Evolutionary conservation across 2,113 vertebrate genomes (phyloP).

Genomic region (Colaptes auratus): DNA sequence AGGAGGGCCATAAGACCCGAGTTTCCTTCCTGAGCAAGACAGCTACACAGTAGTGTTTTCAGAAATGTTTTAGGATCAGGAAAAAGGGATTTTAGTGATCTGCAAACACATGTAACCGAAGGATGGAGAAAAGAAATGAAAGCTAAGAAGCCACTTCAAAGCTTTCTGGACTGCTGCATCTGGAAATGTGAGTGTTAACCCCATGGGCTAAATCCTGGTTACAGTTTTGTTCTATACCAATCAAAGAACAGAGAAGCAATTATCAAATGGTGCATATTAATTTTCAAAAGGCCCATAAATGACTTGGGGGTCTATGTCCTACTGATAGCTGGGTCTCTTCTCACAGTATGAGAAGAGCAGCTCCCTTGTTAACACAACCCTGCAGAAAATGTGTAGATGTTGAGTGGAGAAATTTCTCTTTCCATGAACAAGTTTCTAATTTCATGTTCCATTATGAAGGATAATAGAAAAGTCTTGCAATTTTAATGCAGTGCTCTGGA

Average conservation of each 20-base stretch:
- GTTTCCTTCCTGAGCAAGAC: neutral
- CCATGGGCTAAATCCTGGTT: neutral
- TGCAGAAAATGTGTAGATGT: neutral
- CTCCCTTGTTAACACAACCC: neutral
- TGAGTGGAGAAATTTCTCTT: conserved; percentile 34
- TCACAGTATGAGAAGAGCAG: neutral
- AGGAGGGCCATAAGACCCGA: neutral
- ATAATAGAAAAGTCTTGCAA: conserved; percentile 74
- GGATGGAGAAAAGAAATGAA: neutral
- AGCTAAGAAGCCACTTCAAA: neutral
- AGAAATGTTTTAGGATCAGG: neutral
- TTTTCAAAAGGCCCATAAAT: conserved; percentile 39
- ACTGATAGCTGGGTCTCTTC: neutral
- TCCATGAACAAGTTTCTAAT: conserved; percentile 61
- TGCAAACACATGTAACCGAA: neutral
- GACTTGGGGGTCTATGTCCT: neutral
- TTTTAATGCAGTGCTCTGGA: conserved; percentile 76
- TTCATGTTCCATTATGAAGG: conserved; percentile 73
- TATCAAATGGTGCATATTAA: conserved; percentile 32
- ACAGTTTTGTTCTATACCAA: neutral
- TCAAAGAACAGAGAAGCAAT: neutral
- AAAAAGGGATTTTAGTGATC: neutral
- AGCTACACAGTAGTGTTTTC: neutral
- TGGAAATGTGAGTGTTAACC: neutral
- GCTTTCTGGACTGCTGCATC: neutral